A percentile compares a stretch with the other conserved stretches of the same genome.
Conservation (phyloP, 2,797 vertebrate genomes). For the Xenentodon cancila region DNA sequence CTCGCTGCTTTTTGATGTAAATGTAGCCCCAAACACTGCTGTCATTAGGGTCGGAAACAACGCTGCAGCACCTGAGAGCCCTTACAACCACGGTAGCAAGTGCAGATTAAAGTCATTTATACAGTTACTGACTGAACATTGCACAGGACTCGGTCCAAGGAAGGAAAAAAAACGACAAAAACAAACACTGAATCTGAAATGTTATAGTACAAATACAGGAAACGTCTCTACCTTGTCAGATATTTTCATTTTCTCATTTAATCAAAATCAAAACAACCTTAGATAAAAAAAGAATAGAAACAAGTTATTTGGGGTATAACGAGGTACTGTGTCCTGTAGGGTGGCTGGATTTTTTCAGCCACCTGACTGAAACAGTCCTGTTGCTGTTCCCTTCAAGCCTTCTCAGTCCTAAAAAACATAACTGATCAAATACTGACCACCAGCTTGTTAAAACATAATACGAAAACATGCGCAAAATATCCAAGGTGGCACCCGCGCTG, state of each 20-base stretch:
- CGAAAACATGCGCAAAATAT: constrained; percentile 10
- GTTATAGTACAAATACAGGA: neutral
- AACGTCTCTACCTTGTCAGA: too few species aligned
- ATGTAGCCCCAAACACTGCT: constrained; percentile 24
- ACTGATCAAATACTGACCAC: constrained; percentile 31
- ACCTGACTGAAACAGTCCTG: constrained; percentile 23
- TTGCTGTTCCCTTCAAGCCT: constrained; percentile 1
- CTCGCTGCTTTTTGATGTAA: constrained; percentile 42
- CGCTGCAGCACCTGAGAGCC: constrained; percentile 18
- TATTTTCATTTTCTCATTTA: too few species aligned
- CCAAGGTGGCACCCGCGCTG: neutral
- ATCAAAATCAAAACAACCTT: neutral
- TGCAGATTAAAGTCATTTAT: constrained; percentile 28
- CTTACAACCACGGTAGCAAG: neutral
- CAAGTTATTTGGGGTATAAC: neutral
- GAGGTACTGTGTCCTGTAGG: too few species aligned
- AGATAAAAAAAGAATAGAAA: neutral
- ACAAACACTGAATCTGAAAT: neutral
- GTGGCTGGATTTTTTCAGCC: constrained; percentile 21
- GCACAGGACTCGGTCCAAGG: neutral
- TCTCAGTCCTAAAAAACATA: neutral
- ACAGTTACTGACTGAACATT: constrained; percentile 9
- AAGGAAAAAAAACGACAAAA: neutral
- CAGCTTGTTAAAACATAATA: constrained; percentile 10
- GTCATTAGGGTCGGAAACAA: constrained; percentile 48